A percentile compares a stretch with the other conserved stretches of the same genome.
These are phyloP conservation scores for Magallana ariakensis DNA, from an alignment of 1,140 invertebrate species.

Conservation along the genomic window DNA sequence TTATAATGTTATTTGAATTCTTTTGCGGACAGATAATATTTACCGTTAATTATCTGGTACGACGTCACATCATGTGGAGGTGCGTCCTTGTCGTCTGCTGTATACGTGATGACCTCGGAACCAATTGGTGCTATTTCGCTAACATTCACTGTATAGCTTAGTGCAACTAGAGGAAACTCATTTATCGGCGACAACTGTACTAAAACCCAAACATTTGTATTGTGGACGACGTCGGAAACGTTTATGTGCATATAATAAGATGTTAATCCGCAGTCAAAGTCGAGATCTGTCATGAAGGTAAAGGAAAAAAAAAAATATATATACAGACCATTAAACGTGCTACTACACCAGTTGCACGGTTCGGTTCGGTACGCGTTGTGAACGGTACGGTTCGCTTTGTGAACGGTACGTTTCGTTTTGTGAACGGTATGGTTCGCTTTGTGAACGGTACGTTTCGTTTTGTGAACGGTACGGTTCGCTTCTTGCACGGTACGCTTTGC, in stretches of 20 bases:
- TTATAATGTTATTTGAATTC: too few species aligned
- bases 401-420: too few species aligned
- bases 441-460: too few species aligned
- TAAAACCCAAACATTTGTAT: slow-evolving; percentile 1
- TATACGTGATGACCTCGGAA: slow-evolving; percentile 52
- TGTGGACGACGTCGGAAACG: not conserved
- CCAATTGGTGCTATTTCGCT: slow-evolving; percentile 58
- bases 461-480: too few species aligned
- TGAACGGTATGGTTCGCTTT: too few species aligned
- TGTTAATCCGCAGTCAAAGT: not conserved
- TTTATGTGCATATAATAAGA: not conserved
- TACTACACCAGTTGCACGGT: too few species aligned
- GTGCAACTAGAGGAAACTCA: slow-evolving; percentile 65
- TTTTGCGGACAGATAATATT: not conserved
- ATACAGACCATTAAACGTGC: too few species aligned
- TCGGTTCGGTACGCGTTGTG: too few species aligned
- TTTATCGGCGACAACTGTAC: slow-evolving; percentile 52
- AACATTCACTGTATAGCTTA: slow-evolving; percentile 28
- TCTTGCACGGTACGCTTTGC: too few species aligned
- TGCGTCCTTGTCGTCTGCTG: slow-evolving; percentile 61
- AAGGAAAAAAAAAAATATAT: too few species aligned
- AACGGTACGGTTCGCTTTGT: too few species aligned
- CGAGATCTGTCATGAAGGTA: not conserved
- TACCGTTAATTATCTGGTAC: slow-evolving; percentile 62
- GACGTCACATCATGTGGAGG: slow-evolving; percentile 57